These are phyloP conservation scores for Amiota communis DNA, from an alignment of 2,888 invertebrate species.

Conservation along the genomic window DNA sequence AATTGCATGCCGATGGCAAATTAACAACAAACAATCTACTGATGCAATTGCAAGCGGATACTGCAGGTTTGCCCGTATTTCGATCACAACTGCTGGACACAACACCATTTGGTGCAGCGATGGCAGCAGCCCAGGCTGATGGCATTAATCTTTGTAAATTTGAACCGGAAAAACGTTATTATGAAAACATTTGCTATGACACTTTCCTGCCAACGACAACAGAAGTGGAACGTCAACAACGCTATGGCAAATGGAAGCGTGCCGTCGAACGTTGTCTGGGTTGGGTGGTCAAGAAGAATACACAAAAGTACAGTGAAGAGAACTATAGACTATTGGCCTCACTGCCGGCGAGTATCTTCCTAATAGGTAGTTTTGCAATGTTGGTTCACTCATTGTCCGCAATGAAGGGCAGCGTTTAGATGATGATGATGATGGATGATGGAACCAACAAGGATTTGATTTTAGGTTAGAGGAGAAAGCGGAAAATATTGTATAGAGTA, in stretches of 20 bases:
- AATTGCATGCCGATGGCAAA: slow-evolving; percentile 93
- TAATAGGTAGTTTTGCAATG: slow-evolving; percentile 83
- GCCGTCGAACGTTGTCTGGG: slow-evolving; percentile 93
- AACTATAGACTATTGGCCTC: slow-evolving; percentile 85
- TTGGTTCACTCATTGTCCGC: slow-evolving; percentile 61
- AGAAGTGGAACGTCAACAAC: slow-evolving; percentile 84
- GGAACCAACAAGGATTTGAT: too few relatives aligned
- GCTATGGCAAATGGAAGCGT: slow-evolving; percentile 95
- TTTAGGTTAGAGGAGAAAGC: background rate
- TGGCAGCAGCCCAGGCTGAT: slow-evolving; percentile 89
- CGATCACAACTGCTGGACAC: slow-evolving; percentile 90
- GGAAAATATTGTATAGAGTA: background rate
- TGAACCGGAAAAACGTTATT: slow-evolving; percentile 75
- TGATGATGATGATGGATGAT: too few relatives aligned
- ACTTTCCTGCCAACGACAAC: slow-evolving; percentile 88
- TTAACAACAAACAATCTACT: slow-evolving; percentile 92
- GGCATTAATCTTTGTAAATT: slow-evolving; percentile 82
- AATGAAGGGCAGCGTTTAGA: background rate
- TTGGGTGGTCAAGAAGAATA: slow-evolving; percentile 86
- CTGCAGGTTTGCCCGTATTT: slow-evolving; percentile 91
- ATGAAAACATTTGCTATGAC: slow-evolving; percentile 77
- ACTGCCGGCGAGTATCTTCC: slow-evolving; percentile 83
- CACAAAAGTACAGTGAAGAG: slow-evolving; percentile 88
- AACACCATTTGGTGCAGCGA: slow-evolving; percentile 93
- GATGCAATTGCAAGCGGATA: slow-evolving; percentile 97